Base-by-base conservation (phyloP, 2,113 vertebrate genomes). In the Reinhardtius hippoglossoides region DNA sequence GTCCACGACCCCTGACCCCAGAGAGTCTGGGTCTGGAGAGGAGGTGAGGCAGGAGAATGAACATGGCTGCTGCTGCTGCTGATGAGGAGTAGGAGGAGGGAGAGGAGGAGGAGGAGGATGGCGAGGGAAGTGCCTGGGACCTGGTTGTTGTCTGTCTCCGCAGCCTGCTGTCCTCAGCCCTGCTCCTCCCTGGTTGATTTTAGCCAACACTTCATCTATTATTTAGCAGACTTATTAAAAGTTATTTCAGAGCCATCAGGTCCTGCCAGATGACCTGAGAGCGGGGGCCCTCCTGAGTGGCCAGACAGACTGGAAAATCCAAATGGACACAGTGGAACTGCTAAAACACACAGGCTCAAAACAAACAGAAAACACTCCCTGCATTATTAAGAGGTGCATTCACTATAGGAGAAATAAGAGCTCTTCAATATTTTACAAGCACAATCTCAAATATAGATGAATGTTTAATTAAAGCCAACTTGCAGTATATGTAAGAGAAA, bases 171-270 rank as follows among this genome's bases (percentile, higher is more conserved):
- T 93, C 89, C 91, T 87, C 77, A 82, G 77, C 84, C 79, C 80
- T 62, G 80, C 82, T 88, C 85, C 84, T 92, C 91, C 83, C 72
- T 40, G 89, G 86, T 88, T 90, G 88, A 88, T 92, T 95, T 94
- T 93, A 93, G 89, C 87, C 90, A 90, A 82, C 87, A 82, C 78
- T 68, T 82, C 89, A 95, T 95, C 83, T 93, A 95, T 95, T 94
- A 95, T 95, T 95, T 90, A 95, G 84, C 78, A 73, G 91, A 91
- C 91, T 95, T 95, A 95, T 94, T 95, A 95, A 94, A 95, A 95
- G 93, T 95, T 94, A 93, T 95, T 94, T 94, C 84, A 93, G 91
- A 93, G 90, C 92, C 89, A 90, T 91, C 92, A 89, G 94, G 92
- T 93, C 91, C 82, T 89, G 91, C 78, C 91, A 94, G 90, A 94